Evolutionary conservation across 2,113 vertebrate genomes (phyloP).

Genomic region (Montifringilla adamsi): DNA sequence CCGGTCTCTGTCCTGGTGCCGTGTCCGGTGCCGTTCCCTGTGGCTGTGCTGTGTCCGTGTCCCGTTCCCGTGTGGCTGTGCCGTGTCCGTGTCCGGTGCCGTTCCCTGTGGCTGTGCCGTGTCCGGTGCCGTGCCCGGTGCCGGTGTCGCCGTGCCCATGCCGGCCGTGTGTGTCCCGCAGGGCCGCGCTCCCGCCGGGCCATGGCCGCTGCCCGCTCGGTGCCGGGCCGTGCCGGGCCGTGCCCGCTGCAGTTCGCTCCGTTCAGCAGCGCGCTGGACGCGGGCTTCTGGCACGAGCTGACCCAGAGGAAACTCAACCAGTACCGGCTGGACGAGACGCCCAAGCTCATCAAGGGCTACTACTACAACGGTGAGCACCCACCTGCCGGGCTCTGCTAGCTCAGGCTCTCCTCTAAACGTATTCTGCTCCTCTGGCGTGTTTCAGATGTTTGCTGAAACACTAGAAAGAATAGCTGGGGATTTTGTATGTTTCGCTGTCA

Average conservation of each 20-base stretch:
- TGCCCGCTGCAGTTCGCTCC: slow-evolving; percentile 84
- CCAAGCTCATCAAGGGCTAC: slow-evolving; percentile 88
- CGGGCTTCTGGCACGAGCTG: slow-evolving; percentile 96
- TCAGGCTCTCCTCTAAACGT: background rate
- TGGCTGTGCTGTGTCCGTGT: too few relatives aligned
- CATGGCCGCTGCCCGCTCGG: slow-evolving; percentile 69
- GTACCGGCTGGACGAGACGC: slow-evolving; percentile 90
- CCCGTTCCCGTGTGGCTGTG: too few relatives aligned
- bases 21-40: too few relatives aligned
- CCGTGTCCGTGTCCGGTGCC: background rate
- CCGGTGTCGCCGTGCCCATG: too few relatives aligned
- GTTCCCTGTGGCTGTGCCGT: background rate
- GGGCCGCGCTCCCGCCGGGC: background rate
- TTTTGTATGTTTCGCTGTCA: background rate
- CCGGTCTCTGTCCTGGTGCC: too few relatives aligned
- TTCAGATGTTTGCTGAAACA: background rate
- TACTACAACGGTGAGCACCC: slow-evolving; percentile 89
- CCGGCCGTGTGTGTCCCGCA: background rate
- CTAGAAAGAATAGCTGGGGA: background rate
- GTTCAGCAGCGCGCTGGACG: slow-evolving; percentile 92
- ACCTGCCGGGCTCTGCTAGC: accelerated
- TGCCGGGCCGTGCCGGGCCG: background rate
- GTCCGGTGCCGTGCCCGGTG: background rate
- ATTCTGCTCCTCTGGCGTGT: accelerated
- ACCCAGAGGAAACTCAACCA: slow-evolving; percentile 94